Evolutionary conservation across 1,140 invertebrate species (phyloP), one percentile per base, ranked within the genome.

Genomic region (Papilio aristodemus): DNA sequence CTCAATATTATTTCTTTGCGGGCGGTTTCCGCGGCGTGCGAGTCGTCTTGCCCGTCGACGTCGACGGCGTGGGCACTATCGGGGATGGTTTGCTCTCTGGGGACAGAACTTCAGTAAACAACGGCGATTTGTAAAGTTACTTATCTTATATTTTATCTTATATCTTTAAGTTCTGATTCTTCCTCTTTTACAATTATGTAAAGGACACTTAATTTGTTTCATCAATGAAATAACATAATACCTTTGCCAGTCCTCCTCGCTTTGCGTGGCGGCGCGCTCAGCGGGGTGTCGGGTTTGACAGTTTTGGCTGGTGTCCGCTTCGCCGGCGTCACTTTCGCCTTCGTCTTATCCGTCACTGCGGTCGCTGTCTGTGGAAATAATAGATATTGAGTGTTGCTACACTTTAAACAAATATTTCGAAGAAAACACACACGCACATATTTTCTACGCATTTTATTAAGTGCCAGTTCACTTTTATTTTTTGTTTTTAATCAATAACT

Each of bases 21-120:
- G 88, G 88, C 38, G 90, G 90, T 67, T 91, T 90, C 32, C 91
- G 79, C 66, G 89, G 89, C 68, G 89, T 86, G 74, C 90, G 85
- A 6, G 86, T 86, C 6, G 85, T 82, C 74, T 92, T 92, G 50
- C 89, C 91, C 4, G 89, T 91, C 36, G 91, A 92, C 9, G 91
- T 92, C 4, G 91, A 92, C 1, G 91, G 91, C 3, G 83, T 87
- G 9, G 91, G 85, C 58, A 86, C 86, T 66, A 89, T 76, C 1
- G 87, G 87, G 0, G 85, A 78, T 6, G 85, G 71, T 74, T 91
- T 89, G 19, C 71, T 67, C 19, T 85, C 83, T 80, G 77, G 7
- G 36, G 54, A 32, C n/a, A 13, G 13, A 36, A 57, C 25, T 32
- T 3, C 6, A 32, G 27, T 32, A 32, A 32, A 37, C 4, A 43